These are phyloP conservation scores for Arenaria interpres DNA, from an alignment of 2,113 vertebrate genomes.

Conservation along the genomic window DNA sequence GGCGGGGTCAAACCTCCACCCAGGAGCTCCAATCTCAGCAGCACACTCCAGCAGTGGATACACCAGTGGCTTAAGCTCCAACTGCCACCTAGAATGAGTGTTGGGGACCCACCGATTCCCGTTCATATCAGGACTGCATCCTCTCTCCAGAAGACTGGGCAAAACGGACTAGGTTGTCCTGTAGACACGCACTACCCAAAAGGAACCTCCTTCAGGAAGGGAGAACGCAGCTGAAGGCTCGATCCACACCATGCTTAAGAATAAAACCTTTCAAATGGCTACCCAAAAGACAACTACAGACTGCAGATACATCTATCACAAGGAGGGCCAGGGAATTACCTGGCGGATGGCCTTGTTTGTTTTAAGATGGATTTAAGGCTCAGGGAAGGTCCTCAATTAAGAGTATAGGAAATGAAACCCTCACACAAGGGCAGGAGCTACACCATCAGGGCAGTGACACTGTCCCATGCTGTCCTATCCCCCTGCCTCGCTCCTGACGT, in stretches of 20 bases:
- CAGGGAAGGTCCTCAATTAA: not conserved
- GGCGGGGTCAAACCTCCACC: not conserved
- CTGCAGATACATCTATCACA: not conserved
- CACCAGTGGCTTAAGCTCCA: not conserved
- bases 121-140: not conserved
- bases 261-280: not conserved
- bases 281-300: not conserved
- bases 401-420: not conserved
- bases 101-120: not conserved
- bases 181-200: not conserved
- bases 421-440: not conserved
- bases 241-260: not conserved
- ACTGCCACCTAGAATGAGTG: not conserved
- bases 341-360: not conserved
- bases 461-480: not conserved
- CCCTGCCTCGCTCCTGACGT: rapidly evolving
- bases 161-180: not conserved
- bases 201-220: not conserved
- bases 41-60: not conserved
- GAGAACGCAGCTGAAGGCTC: not conserved
- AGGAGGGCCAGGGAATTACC: not conserved
- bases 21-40: not conserved
- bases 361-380: not conserved
- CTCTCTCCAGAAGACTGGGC: not conserved
- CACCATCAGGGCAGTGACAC: rapidly evolving